These are phyloP conservation scores for Salvator merianae DNA, from an alignment of 2,113 vertebrate genomes.

Conservation along the genomic window DNA sequence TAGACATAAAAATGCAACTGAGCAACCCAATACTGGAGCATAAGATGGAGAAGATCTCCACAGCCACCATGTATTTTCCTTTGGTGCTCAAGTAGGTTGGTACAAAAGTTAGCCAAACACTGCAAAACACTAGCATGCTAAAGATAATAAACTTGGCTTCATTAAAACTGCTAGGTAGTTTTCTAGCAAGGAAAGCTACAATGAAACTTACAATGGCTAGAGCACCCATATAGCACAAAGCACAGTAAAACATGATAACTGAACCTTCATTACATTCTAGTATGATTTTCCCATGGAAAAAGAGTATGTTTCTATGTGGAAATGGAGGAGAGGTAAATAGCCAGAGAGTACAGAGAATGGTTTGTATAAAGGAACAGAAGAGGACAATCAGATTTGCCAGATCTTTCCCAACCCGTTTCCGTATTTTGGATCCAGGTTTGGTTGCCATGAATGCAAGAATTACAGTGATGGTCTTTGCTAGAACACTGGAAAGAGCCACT, in stretches of 20 bases:
- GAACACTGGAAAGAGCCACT: not conserved
- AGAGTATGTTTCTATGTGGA: not conserved
- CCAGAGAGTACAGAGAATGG: not conserved
- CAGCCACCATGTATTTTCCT: slow-evolving; percentile 2
- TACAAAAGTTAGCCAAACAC: not conserved
- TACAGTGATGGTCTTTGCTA: not conserved
- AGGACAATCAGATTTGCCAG: not conserved
- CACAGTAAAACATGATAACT: not conserved
- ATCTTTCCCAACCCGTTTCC: not conserved
- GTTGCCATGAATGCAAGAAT: not conserved
- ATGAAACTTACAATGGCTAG: not conserved
- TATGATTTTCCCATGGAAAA: not conserved
- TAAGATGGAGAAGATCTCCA: slow-evolving; percentile 5
- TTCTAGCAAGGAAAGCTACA: slow-evolving; percentile 4
- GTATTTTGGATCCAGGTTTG: not conserved
- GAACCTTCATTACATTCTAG: not conserved
- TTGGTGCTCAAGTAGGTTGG: not conserved
- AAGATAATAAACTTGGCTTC: slow-evolving; percentile 5
- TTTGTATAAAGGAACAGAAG: not conserved
- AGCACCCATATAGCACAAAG: not conserved
- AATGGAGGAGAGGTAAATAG: not conserved
- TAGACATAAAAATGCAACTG: not conserved
- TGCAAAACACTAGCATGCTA: not conserved
- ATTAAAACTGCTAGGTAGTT: slow-evolving; percentile 8
- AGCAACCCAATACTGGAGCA: not conserved